Conservation (phyloP, 2,113 vertebrate species). For the Todiramphus chloris region DNA sequence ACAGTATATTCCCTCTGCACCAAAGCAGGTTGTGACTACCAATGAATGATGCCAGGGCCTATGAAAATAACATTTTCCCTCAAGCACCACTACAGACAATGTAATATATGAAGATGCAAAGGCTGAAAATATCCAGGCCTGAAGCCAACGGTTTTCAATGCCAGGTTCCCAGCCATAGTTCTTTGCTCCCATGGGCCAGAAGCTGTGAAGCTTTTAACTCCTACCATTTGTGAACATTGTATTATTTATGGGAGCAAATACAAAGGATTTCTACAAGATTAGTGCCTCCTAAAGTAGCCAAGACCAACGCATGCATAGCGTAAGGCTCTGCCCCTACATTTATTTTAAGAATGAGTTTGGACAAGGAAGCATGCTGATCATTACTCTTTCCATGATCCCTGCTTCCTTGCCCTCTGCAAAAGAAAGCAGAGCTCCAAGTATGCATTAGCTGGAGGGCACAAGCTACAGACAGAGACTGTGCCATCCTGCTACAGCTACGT, state of each 20-base stretch:
- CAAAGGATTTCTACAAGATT: background rate
- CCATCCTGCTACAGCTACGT: background rate
- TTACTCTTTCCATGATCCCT: background rate
- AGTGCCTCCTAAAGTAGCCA: background rate
- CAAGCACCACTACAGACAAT: background rate
- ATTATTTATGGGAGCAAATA: background rate
- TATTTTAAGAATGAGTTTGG: background rate
- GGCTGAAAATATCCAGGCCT: background rate
- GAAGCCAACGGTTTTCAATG: background rate
- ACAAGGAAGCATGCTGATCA: background rate
- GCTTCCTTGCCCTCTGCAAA: background rate
- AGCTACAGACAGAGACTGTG: background rate
- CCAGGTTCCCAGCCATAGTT: background rate
- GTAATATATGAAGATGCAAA: background rate
- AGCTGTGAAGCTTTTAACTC: background rate
- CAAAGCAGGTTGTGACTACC: accelerated
- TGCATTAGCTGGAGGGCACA: background rate
- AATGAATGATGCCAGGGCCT: background rate
- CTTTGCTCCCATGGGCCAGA: accelerated
- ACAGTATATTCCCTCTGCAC: background rate
- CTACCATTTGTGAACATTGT: background rate
- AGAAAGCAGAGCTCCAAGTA: background rate
- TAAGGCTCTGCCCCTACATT: background rate
- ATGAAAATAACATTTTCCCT: background rate
- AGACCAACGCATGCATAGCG: background rate